Percentiles rank a stretch among this genome's conserved stretches.
Conservation (phyloP, 2,113 vertebrate genomes). For the Chrysemys picta region DNA sequence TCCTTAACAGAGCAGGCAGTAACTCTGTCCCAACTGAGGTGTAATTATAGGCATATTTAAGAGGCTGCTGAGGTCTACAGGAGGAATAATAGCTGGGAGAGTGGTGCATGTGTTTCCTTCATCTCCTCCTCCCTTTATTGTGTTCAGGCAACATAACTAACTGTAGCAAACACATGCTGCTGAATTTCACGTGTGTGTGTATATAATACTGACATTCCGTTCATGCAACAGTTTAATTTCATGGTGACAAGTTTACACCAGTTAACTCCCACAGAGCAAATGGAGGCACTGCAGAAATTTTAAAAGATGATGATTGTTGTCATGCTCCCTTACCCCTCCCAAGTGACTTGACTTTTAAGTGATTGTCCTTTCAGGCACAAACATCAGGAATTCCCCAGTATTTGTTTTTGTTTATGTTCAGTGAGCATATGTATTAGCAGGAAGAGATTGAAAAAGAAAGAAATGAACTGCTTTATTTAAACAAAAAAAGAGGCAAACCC, state of each 20-base stretch:
- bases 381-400: neutral
- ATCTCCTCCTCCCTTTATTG: slow-evolving; percentile 40
- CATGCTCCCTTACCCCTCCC: neutral
- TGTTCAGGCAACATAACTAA: slow-evolving; percentile 33
- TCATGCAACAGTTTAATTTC: slow-evolving; percentile 36
- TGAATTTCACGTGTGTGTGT: neutral
- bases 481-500: neutral
- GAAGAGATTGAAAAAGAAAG: neutral
- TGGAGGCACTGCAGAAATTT: neutral
- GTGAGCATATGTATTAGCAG: neutral
- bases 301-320: neutral
- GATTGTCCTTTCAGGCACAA: neutral
- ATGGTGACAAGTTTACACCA: slow-evolving; percentile 36
- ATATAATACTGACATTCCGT: slow-evolving; percentile 34
- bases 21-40: neutral
- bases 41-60: neutral
- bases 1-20: neutral
- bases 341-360: neutral
- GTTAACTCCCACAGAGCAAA: slow-evolving; percentile 17
- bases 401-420: neutral
- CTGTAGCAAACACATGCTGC: neutral
- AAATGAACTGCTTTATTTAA: neutral
- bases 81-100: neutral
- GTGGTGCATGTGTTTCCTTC: neutral
- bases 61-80: neutral